Conservation (phyloP, 2,113 vertebrate genomes). For the Vidua macroura region DNA sequence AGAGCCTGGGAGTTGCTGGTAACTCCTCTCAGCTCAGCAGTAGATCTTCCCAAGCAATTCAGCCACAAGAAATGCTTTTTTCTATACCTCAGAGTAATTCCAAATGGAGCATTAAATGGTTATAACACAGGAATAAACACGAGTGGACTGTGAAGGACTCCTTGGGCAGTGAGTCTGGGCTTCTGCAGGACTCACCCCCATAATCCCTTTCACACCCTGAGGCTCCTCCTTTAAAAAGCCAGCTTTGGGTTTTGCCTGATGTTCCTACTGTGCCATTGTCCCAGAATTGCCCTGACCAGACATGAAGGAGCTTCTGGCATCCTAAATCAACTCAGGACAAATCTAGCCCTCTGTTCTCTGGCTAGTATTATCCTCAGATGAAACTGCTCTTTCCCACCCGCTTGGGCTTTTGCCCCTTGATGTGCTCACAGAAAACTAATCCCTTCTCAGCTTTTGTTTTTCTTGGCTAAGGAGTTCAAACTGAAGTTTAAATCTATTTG, state of each 20-base stretch:
- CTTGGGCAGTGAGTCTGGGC: not conserved
- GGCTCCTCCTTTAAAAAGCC: not conserved
- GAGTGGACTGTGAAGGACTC: not conserved
- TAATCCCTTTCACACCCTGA: not conserved
- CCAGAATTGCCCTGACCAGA: not conserved
- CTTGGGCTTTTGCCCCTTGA: not conserved
- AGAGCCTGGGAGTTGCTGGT: not conserved
- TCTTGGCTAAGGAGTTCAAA: slow-evolving; percentile 10
- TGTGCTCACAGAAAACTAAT: slow-evolving; percentile 1
- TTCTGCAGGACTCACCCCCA: not conserved
- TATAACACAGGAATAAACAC: not conserved
- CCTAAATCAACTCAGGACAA: not conserved
- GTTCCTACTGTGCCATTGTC: not conserved
- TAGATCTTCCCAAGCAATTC: not conserved
- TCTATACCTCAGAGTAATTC: not conserved
- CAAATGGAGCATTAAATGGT: not conserved
- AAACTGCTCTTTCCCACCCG: not conserved
- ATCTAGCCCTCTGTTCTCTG: not conserved
- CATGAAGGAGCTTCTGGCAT: not conserved
- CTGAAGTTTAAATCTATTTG: slow-evolving; percentile 10
- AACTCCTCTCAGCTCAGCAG: not conserved
- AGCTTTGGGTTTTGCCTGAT: not conserved
- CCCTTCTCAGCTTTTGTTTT: not conserved
- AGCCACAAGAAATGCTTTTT: not conserved
- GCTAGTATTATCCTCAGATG: not conserved